Percentiles rank a stretch among this genome's conserved stretches.
These are phyloP conservation scores for Cherax destructor DNA, from an alignment of 1,140 invertebrate species.

Conservation along the genomic window DNA sequence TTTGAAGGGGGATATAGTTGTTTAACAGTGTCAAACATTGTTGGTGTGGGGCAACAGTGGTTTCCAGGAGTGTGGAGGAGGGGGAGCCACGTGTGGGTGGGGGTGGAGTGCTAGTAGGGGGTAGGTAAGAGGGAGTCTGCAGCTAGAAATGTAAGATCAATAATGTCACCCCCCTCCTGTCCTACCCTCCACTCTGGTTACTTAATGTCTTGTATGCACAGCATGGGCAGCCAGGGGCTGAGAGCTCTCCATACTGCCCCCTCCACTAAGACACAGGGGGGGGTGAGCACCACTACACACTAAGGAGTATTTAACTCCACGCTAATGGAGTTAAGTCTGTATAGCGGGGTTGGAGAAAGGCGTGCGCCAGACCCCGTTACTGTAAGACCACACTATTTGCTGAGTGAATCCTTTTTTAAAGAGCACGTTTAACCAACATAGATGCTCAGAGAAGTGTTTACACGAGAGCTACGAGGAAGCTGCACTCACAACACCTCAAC, in stretches of 20 bases:
- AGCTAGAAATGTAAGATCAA: constrained; percentile 55
- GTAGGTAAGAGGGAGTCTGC: constrained; percentile 20
- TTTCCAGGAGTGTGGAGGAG: not conserved
- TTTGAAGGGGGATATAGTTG: no score
- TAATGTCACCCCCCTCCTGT: constrained; percentile 28
- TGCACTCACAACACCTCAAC: no score
- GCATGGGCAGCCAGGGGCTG: not conserved
- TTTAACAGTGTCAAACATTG: not conserved
- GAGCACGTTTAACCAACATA: no score
- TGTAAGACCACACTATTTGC: not conserved
- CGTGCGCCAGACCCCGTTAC: constrained; percentile 54
- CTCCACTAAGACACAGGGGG: not conserved
- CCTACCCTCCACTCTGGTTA: not conserved
- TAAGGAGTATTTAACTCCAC: constrained; percentile 34
- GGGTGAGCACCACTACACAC: not conserved
- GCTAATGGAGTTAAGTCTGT: not conserved
- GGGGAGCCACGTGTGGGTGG: constrained; percentile 5
- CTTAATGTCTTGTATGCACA: constrained; percentile 16
- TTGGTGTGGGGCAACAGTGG: not conserved
- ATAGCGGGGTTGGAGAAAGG: constrained; percentile 35
- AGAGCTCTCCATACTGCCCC: not conserved
- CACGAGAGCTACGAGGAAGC: no score
- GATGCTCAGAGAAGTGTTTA: no score
- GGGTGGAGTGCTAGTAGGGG: not conserved
- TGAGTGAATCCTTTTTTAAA: no score